Evolutionary conservation across 2,888 invertebrate species (phyloP).

Genomic region (Ichneumoninae sp.): DNA sequence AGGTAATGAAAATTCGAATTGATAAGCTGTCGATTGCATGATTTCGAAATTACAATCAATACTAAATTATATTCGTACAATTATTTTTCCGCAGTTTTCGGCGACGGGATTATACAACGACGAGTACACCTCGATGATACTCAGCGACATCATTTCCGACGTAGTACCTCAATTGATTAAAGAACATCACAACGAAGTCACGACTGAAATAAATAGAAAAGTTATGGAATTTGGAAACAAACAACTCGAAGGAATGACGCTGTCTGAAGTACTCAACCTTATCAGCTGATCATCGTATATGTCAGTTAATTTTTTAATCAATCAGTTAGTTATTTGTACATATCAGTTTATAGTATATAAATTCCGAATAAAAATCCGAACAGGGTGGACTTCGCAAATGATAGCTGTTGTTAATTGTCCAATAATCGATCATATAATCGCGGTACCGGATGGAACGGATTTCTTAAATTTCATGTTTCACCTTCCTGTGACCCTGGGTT

Average conservation of each 20-base stretch:
- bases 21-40: neutral
- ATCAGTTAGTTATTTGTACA: neutral
- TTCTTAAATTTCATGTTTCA: too few relatives aligned
- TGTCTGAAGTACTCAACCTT: slow-evolving; percentile 63
- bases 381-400: neutral
- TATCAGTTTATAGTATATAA: neutral
- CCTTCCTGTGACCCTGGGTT: too few relatives aligned
- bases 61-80: neutral
- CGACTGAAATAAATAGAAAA: neutral
- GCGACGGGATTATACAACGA: slow-evolving; percentile 74
- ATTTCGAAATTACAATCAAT: neutral
- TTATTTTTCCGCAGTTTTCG: slow-evolving; percentile 47
- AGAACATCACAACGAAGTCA: slow-evolving; percentile 70
- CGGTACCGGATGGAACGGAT: neutral
- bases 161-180: slow-evolving; percentile 67
- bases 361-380: neutral
- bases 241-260: slow-evolving; percentile 56
- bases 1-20: slow-evolving; percentile 64
- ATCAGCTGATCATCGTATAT: slow-evolving; percentile 52
- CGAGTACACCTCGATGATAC: slow-evolving; percentile 67
- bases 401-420: neutral
- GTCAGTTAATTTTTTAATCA: neutral
- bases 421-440: neutral
- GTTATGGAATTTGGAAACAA: slow-evolving; percentile 48
- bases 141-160: slow-evolving; percentile 71